A percentile compares a stretch with the other conserved stretches of the same genome.
These are phyloP conservation scores for Parotocinclus haroldoi DNA, from an alignment of 2,797 vertebrate species.

Conservation along the genomic window DNA sequence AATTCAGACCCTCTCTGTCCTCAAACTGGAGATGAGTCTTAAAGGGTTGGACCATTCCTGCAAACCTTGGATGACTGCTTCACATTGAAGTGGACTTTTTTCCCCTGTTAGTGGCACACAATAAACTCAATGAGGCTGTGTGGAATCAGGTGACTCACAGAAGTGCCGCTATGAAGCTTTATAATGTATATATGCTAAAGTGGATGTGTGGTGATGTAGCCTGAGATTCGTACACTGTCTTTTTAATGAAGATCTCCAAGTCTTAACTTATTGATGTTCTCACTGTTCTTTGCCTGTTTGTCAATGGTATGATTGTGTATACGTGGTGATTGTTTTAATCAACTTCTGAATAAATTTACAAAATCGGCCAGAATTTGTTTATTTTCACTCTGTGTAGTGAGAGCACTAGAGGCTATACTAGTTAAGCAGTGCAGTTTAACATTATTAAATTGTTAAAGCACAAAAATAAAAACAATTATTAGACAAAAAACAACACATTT, in stretches of 20 bases:
- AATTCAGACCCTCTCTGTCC: constrained; percentile 60
- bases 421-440: too few species aligned
- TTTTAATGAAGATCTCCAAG: constrained; percentile 66
- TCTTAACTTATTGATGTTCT: constrained; percentile 76
- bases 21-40: constrained; percentile 56
- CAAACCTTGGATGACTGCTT: constrained; percentile 69
- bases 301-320: constrained; percentile 62
- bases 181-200: constrained; percentile 57
- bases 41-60: constrained; percentile 48
- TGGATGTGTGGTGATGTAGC: constrained; percentile 56
- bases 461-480: too few species aligned
- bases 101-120: constrained; percentile 52
- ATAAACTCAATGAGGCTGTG: constrained; percentile 66
- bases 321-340: constrained; percentile 72
- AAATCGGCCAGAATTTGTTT: constrained; percentile 42
- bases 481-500: too few species aligned
- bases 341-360: constrained; percentile 75
- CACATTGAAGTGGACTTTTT: constrained; percentile 78
- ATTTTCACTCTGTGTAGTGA: background rate
- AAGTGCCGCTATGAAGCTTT: constrained; percentile 68
- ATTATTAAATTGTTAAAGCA: too few species aligned
- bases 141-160: constrained; percentile 64
- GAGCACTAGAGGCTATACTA: too few species aligned
- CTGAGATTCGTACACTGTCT: constrained; percentile 47
- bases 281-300: constrained; percentile 58